Evolutionary conservation across 2,113 vertebrate genomes (phyloP), one percentile per base, ranked within the genome.

Genomic region (Delphinus delphis): DNA sequence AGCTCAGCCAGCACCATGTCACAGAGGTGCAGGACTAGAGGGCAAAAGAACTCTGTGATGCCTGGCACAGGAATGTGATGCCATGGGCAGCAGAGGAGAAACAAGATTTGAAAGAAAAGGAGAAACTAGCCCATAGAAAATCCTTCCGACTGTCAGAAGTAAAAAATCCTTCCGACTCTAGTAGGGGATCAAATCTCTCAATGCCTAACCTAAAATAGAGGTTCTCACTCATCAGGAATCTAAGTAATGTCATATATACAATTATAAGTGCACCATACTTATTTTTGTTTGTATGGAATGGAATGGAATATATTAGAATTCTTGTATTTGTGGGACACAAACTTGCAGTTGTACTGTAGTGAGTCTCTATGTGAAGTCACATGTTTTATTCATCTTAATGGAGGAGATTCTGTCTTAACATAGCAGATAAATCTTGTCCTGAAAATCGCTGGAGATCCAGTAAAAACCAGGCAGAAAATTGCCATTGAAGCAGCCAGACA

Each of bases 91-190:
- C 28, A 28, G 31, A 86, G 14, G 33, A 92, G 25, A 94, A 79
- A 88, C n/a, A 79, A 62, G 63, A 47, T 31, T 93, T 88, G 62
- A 87, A 93, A 95, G 73, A 60, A 95, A 80, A 70, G 53, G 86
- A 76, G 55, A 91, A 89, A 58, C 47, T 44, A 60, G 18, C 28
- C 55, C 55, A 36, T 36, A 79, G 33, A 85, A 76, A 89, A 63
- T 67, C 76, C 33, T 94, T 50, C 25, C 25, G 53, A 36, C 23
- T 26, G 33, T n/a, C 68, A 60, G 58, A 71, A 88, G 26, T 47
- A 38, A 44, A 47, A 9, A 1, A 15, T 50, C 50, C 50, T 50
- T 50, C 14, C 50, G 50, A 80, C 33, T 80, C 53, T 53, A 41
- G 44, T 11, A 31, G 80, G 50, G 33, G 55, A 67, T 88, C 10